Evolutionary conservation across 2,797 vertebrate species (phyloP), one percentile per base, ranked within the genome.

Genomic region (Melanogrammus aeglefinus): DNA sequence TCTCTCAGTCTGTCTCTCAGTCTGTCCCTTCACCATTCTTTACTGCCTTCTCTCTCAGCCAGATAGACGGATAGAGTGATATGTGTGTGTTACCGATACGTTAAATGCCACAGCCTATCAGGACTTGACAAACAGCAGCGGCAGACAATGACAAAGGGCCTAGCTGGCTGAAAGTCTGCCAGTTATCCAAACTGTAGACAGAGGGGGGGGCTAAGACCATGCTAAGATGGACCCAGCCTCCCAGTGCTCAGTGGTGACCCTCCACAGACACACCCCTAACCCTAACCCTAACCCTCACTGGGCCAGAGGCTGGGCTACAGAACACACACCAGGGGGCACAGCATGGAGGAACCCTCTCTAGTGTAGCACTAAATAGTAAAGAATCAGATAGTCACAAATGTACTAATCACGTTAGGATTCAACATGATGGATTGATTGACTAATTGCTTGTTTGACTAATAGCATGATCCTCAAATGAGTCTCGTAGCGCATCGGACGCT

Each of bases 1-100:
- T 92, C 83, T 91, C 81, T 91, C 86, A 88, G 87, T 91, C 90
- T 92, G 83, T 91, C 90, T 92, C 89, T 92, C 87, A 91, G 89
- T 91, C 92, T 92, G 83, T 94, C 89, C 92, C 91, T 89, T 91
- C 91, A 90, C 90, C 88, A 86, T 91, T 91, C 88, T 91, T 94
- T 92, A 91, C 91, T 92, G 91, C 91, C 87, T 92, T 85, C 88
- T 92, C 83, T 94, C 86, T 91, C 78, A 91, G 90, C 78, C 83
- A 87, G 86, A 90, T 83, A 88, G 89, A 86, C 81, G 84, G 85
- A 87, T 66, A 66, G 57, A 66, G 57, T 73, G 78, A 73, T 72
- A 73, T 89, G 81, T 81, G 81, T 83, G 74, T 86, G 88, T 81
- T 81, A 89, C 86, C 27, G 76, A 84, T 83, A 85, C 4, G 51